phyloP scores from a whole-genome alignment of 2,888 invertebrate genomes.

The Agapetus fuscipes region DNA sequence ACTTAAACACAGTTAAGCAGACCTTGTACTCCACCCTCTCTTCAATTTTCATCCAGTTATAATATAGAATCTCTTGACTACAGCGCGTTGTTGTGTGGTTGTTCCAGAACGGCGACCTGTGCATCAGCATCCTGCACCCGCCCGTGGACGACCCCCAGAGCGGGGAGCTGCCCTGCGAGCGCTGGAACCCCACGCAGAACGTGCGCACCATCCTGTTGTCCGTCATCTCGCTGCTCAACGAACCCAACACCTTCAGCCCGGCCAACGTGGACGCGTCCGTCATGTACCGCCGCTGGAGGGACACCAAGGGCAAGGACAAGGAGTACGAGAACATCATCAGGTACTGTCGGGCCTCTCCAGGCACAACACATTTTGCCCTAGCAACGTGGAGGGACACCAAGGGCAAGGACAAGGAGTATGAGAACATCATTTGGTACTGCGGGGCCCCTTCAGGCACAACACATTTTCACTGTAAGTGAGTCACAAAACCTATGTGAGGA shows the following conservation, averaged over 20 bases:
- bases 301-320: conserved; percentile 95
- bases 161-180: conserved; percentile 96
- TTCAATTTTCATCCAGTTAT: too few species aligned
- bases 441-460: too few species aligned
- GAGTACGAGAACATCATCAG: conserved; percentile 99
- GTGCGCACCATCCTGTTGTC: conserved; percentile 97
- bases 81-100: too few species aligned
- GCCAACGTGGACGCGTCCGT: conserved; percentile 99
- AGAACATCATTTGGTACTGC: conserved; percentile 96
- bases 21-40: too few species aligned
- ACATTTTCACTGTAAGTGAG: too few species aligned
- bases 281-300: conserved; percentile 98
- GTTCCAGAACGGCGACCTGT: conserved; percentile 92
- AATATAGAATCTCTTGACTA: too few species aligned
- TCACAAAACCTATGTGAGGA: too few species aligned
- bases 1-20: too few species aligned
- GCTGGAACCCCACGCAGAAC: conserved; percentile 99
- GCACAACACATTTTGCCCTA: too few species aligned
- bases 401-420: conserved; percentile 97
- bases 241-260: conserved; percentile 98
- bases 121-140: conserved; percentile 98
- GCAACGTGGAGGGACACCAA: conserved; percentile 99
- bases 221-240: conserved; percentile 96
- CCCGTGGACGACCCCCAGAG: conserved; percentile 99
- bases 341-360: conserved; percentile 40